Evolutionary conservation across 2,797 vertebrate genomes (phyloP), one percentile per base, ranked within the genome.

Genomic region (Anolis apletophallus): DNA sequence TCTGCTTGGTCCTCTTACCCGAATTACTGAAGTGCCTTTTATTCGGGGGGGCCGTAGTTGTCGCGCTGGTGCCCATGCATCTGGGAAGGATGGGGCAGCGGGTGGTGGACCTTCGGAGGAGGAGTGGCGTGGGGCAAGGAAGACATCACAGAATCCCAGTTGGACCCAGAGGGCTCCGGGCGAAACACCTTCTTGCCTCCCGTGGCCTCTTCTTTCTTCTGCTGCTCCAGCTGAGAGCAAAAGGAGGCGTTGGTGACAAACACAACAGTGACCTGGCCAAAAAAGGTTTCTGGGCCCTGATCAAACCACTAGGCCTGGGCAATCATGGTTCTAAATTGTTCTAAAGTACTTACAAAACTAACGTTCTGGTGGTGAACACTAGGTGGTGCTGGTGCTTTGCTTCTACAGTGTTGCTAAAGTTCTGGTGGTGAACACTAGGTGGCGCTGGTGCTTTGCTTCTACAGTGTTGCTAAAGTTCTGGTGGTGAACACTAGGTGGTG

Each of bases 1-100:
- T 21, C 54, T 12, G 0, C 19, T 34, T 19, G 29, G 21, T 13
- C 40, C 29, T n/a, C 95, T 92, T 83, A 97, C 97, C 96, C 92
- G 96, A 83, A 52, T 96, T 98, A 88, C 97, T 96, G 85, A 99
- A 99, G 87, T 99, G 98, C n/a, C 98, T 97, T 94, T 99, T 99
- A 91, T 96, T 98, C 59, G 96, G 91, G 9, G n/a, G 97, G 95
- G 87, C 79, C 96, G 4, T 98, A 99, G 52, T 96, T 95, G 69
- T 99, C 98, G 91, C 98, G 96, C 5, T 98, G 98, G 94, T 99
- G 98, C 29, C 97, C 97, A 0, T 98, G 98, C 90, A 97, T 94
- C 73, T 97, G 97, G 91, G 97, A 95, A 55, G 87, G 5, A 12
- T 98, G 98, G 54, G 97, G 95, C 8, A 89, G 91, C 7, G 96